Evolutionary conservation across 2,797 vertebrate genomes (phyloP).

Genomic region (Sebastes vulpes): DNA sequence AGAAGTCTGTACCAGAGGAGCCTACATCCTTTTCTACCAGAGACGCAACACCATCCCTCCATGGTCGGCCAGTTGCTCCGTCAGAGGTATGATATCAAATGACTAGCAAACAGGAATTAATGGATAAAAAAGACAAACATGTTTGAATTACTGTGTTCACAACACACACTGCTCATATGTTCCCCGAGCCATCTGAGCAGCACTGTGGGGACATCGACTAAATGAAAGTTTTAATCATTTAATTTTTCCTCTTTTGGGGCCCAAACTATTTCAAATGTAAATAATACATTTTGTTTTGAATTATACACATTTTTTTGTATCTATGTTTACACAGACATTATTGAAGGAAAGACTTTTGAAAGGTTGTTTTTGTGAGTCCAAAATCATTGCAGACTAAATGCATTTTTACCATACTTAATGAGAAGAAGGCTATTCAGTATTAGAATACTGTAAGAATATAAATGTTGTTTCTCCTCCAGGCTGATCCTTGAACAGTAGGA

Average conservation of each 20-base stretch:
- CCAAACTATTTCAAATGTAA: too few relatives aligned
- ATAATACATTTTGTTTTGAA: too few relatives aligned
- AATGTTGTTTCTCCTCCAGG: neutral
- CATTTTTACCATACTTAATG: neutral
- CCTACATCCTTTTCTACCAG: conserved; percentile 97
- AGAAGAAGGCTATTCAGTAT: neutral
- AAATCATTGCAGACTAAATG: neutral
- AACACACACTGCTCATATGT: neutral
- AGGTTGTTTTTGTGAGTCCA: neutral
- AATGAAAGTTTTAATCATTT: too few relatives aligned
- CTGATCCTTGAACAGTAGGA: neutral
- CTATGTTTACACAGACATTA: too few relatives aligned
- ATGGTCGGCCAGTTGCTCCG: conserved; percentile 90
- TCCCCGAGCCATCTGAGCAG: neutral
- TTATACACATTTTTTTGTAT: rapidly evolving
- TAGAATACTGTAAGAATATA: neutral
- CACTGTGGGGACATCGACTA: too few relatives aligned
- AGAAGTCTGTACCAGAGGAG: conserved; percentile 90
- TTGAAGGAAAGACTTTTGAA: too few relatives aligned
- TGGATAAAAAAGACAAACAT: neutral
- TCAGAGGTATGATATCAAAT: conserved; percentile 84
- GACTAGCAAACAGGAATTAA: neutral
- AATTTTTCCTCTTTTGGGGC: rapidly evolving
- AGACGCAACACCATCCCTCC: conserved; percentile 88
- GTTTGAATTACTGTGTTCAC: neutral